Conservation (phyloP, 2,797 vertebrate species). For the Mormyrops attenuatus region DNA sequence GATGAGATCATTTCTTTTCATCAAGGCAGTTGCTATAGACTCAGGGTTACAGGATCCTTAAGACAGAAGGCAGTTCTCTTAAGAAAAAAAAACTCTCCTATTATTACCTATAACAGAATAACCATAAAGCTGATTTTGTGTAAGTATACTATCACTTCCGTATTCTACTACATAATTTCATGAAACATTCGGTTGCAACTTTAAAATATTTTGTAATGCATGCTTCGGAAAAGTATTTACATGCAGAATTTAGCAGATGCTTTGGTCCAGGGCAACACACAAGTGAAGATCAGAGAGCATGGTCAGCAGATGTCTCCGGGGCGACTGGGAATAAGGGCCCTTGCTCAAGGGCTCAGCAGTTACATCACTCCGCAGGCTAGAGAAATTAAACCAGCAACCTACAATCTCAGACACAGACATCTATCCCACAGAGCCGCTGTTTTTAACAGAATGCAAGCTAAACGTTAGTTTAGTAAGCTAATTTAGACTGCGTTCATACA, state of each 20-base stretch:
- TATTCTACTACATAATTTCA: not conserved
- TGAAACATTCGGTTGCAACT: not conserved
- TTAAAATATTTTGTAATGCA: not conserved
- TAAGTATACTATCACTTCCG: not conserved
- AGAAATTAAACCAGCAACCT: not conserved
- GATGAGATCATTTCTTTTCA: not conserved
- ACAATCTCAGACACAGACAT: not conserved
- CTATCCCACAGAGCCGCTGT: not conserved
- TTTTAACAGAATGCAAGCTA: not conserved
- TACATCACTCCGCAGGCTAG: not conserved
- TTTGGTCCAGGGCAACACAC: not conserved
- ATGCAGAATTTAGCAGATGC: not conserved
- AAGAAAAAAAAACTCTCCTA: not conserved
- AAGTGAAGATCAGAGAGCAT: not conserved
- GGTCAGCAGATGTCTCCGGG: not conserved
- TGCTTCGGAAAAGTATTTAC: not conserved
- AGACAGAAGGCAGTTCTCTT: not conserved
- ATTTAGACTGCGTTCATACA: not conserved
- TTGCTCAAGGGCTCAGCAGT: not conserved
- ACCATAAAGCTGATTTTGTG: not conserved
- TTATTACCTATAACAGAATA: not conserved
- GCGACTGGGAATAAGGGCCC: not conserved
- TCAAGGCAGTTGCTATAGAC: not conserved
- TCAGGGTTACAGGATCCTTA: not conserved
- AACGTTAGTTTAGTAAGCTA: not conserved